These are phyloP conservation scores for Saccopteryx leptura DNA, from an alignment of 2,113 vertebrate genomes.

Conservation along the genomic window DNA sequence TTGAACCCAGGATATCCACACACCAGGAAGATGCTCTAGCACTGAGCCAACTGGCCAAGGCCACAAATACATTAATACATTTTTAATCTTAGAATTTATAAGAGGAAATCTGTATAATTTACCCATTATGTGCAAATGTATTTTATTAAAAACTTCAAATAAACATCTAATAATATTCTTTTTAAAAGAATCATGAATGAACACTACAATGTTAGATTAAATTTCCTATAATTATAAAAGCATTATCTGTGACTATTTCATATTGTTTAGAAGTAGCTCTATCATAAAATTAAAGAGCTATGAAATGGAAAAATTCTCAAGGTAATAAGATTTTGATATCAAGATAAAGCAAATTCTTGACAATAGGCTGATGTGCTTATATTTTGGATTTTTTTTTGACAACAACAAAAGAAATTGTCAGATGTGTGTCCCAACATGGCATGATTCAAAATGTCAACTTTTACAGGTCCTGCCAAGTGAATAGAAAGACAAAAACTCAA, in stretches of 20 bases:
- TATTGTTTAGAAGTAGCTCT: background rate
- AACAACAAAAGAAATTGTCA: background rate
- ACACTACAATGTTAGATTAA: background rate
- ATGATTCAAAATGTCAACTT: background rate
- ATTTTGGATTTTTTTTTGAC: background rate
- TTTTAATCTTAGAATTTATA: constrained; percentile 28
- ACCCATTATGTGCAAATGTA: background rate
- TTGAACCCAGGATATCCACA: no score
- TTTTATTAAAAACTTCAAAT: constrained; percentile 35
- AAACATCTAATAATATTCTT: constrained; percentile 14
- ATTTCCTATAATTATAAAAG: background rate
- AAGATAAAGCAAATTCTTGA: background rate
- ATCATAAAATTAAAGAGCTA: background rate
- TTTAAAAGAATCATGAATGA: background rate
- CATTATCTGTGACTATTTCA: background rate
- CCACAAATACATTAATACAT: background rate
- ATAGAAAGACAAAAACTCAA: constrained; percentile 41
- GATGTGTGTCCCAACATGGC: background rate
- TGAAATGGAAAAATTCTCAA: constrained; percentile 21
- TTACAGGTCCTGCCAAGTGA: background rate
- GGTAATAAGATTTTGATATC: constrained; percentile 10
- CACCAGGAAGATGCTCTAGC: no score
- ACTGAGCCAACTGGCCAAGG: no score
- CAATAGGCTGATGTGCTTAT: background rate
- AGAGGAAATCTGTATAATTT: background rate